Evolutionary conservation across 2,888 invertebrate genomes (phyloP), one percentile per base, ranked within the genome.

Genomic region (Cheilosia pagana): DNA sequence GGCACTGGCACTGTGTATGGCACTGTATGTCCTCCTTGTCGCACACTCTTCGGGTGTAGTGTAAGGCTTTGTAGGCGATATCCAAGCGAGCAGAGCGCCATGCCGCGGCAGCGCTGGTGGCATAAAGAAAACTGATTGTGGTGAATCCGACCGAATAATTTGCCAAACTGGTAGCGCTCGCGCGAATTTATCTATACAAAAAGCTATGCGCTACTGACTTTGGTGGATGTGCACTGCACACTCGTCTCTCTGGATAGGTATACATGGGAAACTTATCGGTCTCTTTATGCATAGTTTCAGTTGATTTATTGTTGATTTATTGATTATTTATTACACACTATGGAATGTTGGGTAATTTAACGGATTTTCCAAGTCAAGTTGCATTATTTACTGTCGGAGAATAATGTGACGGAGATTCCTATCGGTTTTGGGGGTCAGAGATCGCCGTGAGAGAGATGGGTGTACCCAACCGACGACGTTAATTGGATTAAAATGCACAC

Each of bases 281-380:
- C 75, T 50, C 65, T 62, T 85, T 85, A 81, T 85, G 81, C 85
- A 85, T 81, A 81, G 55, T 81, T 85, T 43, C 57, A 25, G 60
- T 76, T 85, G 85, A 85, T 85, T 85, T 85, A 85, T 81, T 76
- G 85, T 67, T 85, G 85, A 85, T 85, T 81, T 85, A 85, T 85
- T 71, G 75, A 75, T 75, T 76, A 85, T 81, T 76, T 81, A 81
- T 85, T 85, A 72, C 75, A 81, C 85, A 76, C 81, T 62, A 62
- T 62, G 85, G 85, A 85, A 85, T 85, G 85, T 76, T 81, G 85
- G 70, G 60, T 81, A 81, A 85, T 71, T 85, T 85, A 67, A 62
- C 55, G 59, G 55, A 62, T 67, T 79, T 71, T 35, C 65, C 72
- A 70, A 62, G 50, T 62, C 48, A 75, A 59, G 70, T 55, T 70